Evolutionary conservation across 2,888 invertebrate genomes (phyloP).

Genomic region (Hyalella azteca): DNA sequence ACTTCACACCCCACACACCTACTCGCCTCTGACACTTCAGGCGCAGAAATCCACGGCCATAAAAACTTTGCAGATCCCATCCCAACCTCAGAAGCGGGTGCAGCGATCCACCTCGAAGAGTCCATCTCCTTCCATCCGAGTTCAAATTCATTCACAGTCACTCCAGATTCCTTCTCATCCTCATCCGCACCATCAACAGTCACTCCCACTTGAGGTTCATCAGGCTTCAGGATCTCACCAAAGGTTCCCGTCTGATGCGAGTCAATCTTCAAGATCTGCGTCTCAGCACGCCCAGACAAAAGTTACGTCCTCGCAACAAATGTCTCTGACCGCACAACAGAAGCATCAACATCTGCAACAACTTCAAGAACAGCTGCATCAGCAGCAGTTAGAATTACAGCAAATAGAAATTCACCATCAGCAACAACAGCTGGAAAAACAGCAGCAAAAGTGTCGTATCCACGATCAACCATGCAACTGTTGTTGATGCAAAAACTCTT

Average conservation of each 20-base stretch:
- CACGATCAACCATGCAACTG: slow-evolving; percentile 57
- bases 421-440: slow-evolving; percentile 40
- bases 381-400: slow-evolving; percentile 42
- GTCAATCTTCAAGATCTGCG: background rate
- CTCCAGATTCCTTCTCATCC: slow-evolving; percentile 19
- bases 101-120: slow-evolving; percentile 32
- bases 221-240: slow-evolving; percentile 15
- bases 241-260: background rate
- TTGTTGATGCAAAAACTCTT: slow-evolving; percentile 45
- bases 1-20: slow-evolving; percentile 33
- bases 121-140: slow-evolving; percentile 36
- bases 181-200: slow-evolving; percentile 25
- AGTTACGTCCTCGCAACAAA: background rate
- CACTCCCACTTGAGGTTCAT: background rate
- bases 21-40: slow-evolving; percentile 21
- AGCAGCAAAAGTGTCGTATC: slow-evolving; percentile 49
- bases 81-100: background rate
- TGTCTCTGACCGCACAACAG: slow-evolving; percentile 27
- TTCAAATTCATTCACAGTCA: slow-evolving; percentile 40
- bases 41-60: slow-evolving; percentile 8
- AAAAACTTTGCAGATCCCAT: slow-evolving; percentile 1
- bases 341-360: slow-evolving; percentile 49
- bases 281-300: background rate
- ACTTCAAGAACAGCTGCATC: slow-evolving; percentile 45
- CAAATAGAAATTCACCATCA: slow-evolving; percentile 41